Percentiles rank a stretch among this genome's conserved stretches.
Conservation (phyloP, 1,140 invertebrate genomes). For the Pachypsylla venusta region DNA sequence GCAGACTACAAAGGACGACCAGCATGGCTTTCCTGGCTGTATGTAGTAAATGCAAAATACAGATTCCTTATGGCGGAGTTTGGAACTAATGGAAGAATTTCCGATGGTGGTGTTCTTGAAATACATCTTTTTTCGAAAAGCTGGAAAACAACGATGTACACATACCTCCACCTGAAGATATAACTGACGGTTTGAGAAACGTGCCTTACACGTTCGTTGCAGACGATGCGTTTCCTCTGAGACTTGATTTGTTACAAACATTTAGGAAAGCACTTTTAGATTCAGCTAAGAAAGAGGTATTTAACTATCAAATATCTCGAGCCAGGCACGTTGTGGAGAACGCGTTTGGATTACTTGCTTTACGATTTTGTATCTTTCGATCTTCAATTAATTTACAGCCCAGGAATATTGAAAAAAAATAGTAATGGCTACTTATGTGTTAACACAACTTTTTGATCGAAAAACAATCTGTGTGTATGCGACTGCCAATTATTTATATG, state of each 20-base stretch:
- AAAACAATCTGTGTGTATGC: neutral
- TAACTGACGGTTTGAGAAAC: neutral
- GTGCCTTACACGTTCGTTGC: neutral
- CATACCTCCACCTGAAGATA: constrained; percentile 9
- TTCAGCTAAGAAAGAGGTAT: constrained; percentile 25
- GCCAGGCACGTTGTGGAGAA: constrained; percentile 30
- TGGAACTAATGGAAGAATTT: no score
- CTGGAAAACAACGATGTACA: constrained; percentile 14
- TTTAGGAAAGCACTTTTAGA: constrained; percentile 22
- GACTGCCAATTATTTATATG: neutral
- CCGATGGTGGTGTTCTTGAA: constrained; percentile 15
- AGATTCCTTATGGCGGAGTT: no score
- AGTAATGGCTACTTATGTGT: neutral
- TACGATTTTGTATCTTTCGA: constrained; percentile 32
- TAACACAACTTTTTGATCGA: neutral
- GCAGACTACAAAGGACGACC: no score
- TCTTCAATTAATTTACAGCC: constrained; percentile 21
- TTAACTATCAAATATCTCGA: constrained; percentile 27
- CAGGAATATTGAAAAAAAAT: constrained; percentile 13
- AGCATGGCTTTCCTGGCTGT: no score
- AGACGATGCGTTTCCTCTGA: constrained; percentile 28
- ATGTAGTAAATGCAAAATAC: no score
- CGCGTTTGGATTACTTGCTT: constrained; percentile 32
- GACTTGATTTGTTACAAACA: constrained; percentile 29
- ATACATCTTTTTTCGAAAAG: constrained; percentile 22